A percentile compares a stretch with the other conserved stretches of the same genome.
phyloP scores from a whole-genome alignment of 2,888 invertebrate species.

The Stenurella melanura region DNA sequence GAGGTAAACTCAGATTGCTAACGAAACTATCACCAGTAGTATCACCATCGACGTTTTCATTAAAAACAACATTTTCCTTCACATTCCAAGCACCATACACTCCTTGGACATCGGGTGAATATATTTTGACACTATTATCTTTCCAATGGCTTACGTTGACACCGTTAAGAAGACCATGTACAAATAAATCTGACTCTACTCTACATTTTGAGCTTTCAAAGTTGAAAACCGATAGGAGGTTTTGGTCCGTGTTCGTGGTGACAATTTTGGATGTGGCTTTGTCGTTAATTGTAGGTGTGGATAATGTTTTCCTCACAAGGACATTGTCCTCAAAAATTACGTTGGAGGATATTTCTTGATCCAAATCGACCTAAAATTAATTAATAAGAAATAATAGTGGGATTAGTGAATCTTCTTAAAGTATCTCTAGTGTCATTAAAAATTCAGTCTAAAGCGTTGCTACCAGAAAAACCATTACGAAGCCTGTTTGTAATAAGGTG shows the following conservation, averaged over 20 bases:
- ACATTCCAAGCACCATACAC: slow-evolving; percentile 75
- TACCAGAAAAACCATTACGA: too few relatives aligned
- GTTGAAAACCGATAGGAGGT: slow-evolving; percentile 64
- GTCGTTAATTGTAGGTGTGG: slow-evolving; percentile 67
- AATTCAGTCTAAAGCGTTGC: too few relatives aligned
- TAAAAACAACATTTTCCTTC: slow-evolving; percentile 69
- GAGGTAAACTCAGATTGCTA: slow-evolving; percentile 66
- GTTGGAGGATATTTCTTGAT: slow-evolving; percentile 71
- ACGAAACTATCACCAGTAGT: slow-evolving; percentile 57
- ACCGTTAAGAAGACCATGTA: slow-evolving; percentile 65
- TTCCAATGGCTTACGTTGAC: slow-evolving; percentile 74
- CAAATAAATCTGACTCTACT: slow-evolving; percentile 59
- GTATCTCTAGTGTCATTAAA: too few relatives aligned
- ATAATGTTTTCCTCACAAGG: slow-evolving; percentile 63
- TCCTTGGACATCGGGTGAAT: slow-evolving; percentile 67
- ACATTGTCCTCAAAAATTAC: slow-evolving; percentile 70
- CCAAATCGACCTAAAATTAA: slow-evolving; percentile 59
- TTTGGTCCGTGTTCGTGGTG: slow-evolving; percentile 69
- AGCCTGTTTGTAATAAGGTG: too few relatives aligned
- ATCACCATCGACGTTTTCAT: slow-evolving; percentile 62
- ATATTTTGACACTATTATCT: slow-evolving; percentile 67
- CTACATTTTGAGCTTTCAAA: slow-evolving; percentile 64
- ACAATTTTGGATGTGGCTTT: slow-evolving; percentile 70
- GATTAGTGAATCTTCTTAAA: too few relatives aligned
- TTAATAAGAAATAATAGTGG: too few relatives aligned